These are phyloP conservation scores for Chouioia cunea DNA, from an alignment of 2,888 invertebrate species.

Conservation along the genomic window DNA sequence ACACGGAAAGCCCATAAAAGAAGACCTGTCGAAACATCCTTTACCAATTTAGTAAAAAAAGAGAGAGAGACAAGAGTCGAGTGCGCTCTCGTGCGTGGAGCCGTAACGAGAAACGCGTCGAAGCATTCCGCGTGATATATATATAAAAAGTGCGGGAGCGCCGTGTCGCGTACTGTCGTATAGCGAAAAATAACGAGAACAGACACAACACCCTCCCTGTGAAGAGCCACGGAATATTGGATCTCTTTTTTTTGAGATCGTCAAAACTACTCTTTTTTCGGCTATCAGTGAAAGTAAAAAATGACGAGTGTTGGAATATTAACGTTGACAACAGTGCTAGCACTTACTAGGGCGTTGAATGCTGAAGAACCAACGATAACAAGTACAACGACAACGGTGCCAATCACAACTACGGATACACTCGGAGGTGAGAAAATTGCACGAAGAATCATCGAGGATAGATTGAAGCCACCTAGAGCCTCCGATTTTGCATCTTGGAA, in stretches of 20 bases:
- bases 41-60: constrained; percentile 31
- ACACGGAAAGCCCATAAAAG: constrained; percentile 23
- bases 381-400: neutral
- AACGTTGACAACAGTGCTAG: neutral
- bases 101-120: constrained; percentile 42
- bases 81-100: constrained; percentile 34
- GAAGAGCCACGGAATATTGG: neutral
- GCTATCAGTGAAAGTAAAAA: neutral
- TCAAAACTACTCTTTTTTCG: neutral
- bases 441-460: constrained; percentile 40
- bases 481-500: constrained; percentile 36
- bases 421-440: constrained; percentile 28
- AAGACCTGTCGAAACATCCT: constrained; percentile 47
- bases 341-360: neutral
- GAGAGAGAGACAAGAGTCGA: neutral
- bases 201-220: neutral
- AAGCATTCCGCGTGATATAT: constrained; percentile 26
- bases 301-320: constrained; percentile 9
- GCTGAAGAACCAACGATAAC: constrained; percentile 18
- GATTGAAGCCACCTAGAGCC: constrained; percentile 28
- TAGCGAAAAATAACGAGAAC: constrained; percentile 4
- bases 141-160: constrained; percentile 38
- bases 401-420: neutral
- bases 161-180: constrained; percentile 1
- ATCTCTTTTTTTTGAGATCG: constrained; percentile 30